Conservation (phyloP, 2,888 invertebrate genomes). For the Drosophila meridiana region DNA sequence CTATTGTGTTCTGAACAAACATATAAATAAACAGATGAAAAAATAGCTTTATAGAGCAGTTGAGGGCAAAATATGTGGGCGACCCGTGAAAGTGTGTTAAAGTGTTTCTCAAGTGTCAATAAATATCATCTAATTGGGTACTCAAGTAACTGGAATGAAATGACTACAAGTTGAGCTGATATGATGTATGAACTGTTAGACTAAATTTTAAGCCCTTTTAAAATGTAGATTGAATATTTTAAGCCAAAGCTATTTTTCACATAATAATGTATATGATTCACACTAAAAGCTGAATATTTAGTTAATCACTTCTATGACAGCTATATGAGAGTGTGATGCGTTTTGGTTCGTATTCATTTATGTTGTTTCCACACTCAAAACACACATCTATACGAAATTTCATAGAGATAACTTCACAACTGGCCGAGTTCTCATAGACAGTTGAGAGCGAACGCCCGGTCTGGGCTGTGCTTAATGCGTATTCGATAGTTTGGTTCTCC, state of each 20-base stretch:
- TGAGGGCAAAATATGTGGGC: constrained; percentile 6
- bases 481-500: constrained; percentile 6
- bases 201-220: neutral
- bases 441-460: neutral
- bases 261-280: neutral
- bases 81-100: constrained; percentile 45
- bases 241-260: neutral
- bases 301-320: neutral
- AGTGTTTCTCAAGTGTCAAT: constrained; percentile 51
- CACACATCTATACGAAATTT: neutral
- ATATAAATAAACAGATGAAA: neutral
- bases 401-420: neutral
- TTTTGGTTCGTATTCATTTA: neutral
- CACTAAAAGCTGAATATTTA: neutral
- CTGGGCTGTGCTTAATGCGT: constrained; percentile 10
- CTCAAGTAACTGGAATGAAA: constrained; percentile 18
- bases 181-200: too few species aligned
- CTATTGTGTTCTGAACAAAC: constrained; percentile 13
- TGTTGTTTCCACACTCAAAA: neutral
- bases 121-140: constrained; percentile 34
- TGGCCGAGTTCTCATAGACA: neutral
- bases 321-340: neutral
- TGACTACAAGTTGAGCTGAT: neutral
- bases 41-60: constrained; percentile 19
- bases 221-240: neutral